phyloP scores from a whole-genome alignment of 1,140 invertebrate genomes.

The Cylas formicarius region DNA sequence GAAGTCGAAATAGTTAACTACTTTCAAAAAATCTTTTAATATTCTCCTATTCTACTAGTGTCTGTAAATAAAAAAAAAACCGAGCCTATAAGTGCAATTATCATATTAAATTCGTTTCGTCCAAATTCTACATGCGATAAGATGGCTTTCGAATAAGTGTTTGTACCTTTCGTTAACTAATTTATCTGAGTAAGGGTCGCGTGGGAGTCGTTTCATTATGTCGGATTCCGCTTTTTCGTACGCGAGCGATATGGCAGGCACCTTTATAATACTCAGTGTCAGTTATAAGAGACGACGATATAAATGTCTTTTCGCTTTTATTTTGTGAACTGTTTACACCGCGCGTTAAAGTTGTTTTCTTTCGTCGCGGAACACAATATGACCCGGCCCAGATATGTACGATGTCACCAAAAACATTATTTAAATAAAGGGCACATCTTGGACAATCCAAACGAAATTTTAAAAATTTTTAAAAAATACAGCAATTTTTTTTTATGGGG shows the following conservation, averaged over 20 bases:
- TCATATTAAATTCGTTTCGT: slow-evolving; percentile 11
- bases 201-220: slow-evolving; percentile 98
- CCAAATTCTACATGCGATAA: slow-evolving; percentile 26
- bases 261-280: slow-evolving; percentile 46
- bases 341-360: background rate
- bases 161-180: slow-evolving; percentile 90
- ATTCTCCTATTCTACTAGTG: background rate
- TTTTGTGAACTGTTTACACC: background rate
- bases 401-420: too few relatives aligned
- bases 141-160: slow-evolving; percentile 7
- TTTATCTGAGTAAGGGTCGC: slow-evolving; percentile 92
- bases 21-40: too few relatives aligned
- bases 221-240: slow-evolving; percentile 97
- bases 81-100: slow-evolving; percentile 28
- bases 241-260: slow-evolving; percentile 96
- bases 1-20: too few relatives aligned
- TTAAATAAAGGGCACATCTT: too few relatives aligned
- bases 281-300: too few relatives aligned
- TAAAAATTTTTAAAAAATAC: too few relatives aligned
- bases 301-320: background rate
- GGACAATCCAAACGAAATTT: too few relatives aligned
- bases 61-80: slow-evolving; percentile 13
- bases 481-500: too few relatives aligned
- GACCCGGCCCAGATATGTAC: too few relatives aligned
- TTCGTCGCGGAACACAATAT: too few relatives aligned